These are phyloP conservation scores for Ellobius talpinus DNA, from an alignment of 2,113 vertebrate genomes.

Conservation along the genomic window DNA sequence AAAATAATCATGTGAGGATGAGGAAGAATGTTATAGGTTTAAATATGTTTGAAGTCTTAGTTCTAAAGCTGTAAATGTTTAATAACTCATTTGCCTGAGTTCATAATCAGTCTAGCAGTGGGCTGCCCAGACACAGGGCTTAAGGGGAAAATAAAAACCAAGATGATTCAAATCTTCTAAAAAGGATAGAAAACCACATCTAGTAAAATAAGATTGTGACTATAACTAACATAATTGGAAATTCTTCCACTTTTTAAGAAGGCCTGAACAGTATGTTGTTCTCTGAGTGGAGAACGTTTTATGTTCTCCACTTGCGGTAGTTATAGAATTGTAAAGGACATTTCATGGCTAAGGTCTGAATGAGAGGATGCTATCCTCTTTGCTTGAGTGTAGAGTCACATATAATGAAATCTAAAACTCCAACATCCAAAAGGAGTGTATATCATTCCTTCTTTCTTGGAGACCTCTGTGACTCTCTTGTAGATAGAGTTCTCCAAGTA, in stretches of 20 bases:
- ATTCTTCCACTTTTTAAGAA: slow-evolving; percentile 32
- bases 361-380: neutral
- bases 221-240: neutral
- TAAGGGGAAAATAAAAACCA: neutral
- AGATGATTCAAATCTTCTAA: neutral
- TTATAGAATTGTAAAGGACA: neutral
- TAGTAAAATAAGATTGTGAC: neutral
- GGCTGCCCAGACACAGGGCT: neutral
- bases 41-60: neutral
- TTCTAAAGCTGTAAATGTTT: neutral
- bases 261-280: neutral
- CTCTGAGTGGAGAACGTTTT: neutral
- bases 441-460: neutral
- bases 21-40: neutral
- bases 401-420: neutral
- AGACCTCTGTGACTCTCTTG: neutral
- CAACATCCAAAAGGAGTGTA: neutral
- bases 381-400: neutral
- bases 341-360: neutral
- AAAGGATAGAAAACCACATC: neutral
- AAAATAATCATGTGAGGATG: neutral
- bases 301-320: neutral
- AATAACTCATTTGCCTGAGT: neutral
- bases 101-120: neutral
- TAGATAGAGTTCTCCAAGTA: neutral